A percentile compares a stretch with the other conserved stretches of the same genome.
Evolutionary conservation across 2,113 vertebrate species (phyloP).

Genomic region (Calidris pygmaea): DNA sequence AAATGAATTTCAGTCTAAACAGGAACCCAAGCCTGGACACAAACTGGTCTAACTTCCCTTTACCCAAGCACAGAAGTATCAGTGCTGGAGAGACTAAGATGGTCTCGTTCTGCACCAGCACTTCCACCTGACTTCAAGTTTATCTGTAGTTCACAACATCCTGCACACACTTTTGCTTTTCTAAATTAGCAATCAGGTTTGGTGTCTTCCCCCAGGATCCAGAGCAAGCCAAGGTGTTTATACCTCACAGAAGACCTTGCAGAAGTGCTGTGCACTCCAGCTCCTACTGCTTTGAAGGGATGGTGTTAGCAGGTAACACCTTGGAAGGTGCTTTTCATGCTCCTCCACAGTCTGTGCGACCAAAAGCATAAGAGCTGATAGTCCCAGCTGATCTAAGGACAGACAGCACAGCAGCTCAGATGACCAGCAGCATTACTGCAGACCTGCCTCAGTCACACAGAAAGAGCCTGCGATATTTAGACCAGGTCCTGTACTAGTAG

Average conservation of each 20-base stretch:
- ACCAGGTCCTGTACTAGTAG: neutral
- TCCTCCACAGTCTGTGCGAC: neutral
- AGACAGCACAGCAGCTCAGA: neutral
- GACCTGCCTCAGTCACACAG: neutral
- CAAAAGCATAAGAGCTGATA: neutral
- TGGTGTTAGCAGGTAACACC: neutral
- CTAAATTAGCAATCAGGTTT: accelerated
- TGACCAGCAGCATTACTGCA: neutral
- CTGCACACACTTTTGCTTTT: neutral
- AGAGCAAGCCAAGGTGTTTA: neutral
- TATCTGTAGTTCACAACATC: neutral
- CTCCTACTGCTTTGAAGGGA: neutral
- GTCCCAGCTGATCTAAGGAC: neutral
- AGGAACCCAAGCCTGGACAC: neutral
- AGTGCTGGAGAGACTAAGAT: neutral
- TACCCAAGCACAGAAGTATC: accelerated
- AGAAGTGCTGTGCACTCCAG: neutral
- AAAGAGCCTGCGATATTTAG: neutral
- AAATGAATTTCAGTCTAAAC: neutral
- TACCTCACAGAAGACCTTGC: accelerated
- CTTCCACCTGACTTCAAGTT: neutral
- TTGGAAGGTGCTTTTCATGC: neutral
- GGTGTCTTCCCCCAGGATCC: neutral
- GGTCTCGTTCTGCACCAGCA: neutral
- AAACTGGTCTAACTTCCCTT: neutral